These are phyloP conservation scores for Chamaedrilus cognettii DNA, from an alignment of 2,888 invertebrate genomes.

Conservation along the genomic window DNA sequence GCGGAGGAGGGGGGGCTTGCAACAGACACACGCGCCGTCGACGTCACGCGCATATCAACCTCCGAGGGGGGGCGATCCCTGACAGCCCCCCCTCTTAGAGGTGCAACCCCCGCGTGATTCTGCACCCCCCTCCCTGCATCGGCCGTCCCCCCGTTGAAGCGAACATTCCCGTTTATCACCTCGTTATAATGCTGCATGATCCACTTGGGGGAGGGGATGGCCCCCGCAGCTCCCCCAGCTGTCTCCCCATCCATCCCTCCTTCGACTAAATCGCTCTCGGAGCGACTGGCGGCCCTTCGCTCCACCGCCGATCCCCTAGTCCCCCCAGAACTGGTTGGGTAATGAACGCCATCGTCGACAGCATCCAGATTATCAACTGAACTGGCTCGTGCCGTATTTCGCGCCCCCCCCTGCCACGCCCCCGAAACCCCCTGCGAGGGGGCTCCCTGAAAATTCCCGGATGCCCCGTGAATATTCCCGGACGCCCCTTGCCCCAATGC, in stretches of 20 bases:
- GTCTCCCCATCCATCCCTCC: neutral
- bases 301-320: too few relatives aligned
- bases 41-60: neutral
- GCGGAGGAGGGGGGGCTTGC: neutral
- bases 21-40: neutral
- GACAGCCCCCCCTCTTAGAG: too few relatives aligned
- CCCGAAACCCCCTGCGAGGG: neutral
- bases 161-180: constrained; percentile 4
- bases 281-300: neutral
- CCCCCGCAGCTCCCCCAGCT: constrained; percentile 13
- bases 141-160: neutral
- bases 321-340: neutral
- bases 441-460: too few relatives aligned
- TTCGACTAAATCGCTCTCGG: neutral
- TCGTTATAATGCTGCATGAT: constrained; percentile 25
- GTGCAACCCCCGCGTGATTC: too few relatives aligned
- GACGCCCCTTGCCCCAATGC: too few relatives aligned
- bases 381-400: constrained; percentile 5
- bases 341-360: neutral
- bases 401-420: neutral
- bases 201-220: constrained; percentile 25
- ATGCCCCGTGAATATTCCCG: neutral
- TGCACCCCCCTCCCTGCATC: neutral
- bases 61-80: neutral
- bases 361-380: constrained; percentile 15